Evolutionary conservation across 2,113 vertebrate species (phyloP).

Genomic region (Bungarus multicinctus): DNA sequence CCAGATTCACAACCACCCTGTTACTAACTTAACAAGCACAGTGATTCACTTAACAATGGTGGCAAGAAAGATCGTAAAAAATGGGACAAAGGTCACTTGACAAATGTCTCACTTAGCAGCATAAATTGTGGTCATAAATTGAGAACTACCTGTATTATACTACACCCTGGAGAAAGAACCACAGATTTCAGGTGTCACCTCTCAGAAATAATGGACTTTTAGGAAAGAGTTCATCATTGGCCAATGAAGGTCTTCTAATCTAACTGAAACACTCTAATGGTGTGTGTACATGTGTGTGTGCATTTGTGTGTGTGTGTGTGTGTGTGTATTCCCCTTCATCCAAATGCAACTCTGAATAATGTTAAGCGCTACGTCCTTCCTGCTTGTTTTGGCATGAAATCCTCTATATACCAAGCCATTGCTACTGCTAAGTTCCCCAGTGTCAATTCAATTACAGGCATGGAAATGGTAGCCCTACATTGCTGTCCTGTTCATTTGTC

Average conservation of each 20-base stretch:
- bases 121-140: not conserved
- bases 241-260: not conserved
- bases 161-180: not conserved
- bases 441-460: slow-evolving; percentile 52
- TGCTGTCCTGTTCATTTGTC: slow-evolving; percentile 59
- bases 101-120: not conserved
- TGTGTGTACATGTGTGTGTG: not conserved
- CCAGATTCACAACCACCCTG: not conserved
- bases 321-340: not conserved
- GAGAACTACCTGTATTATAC: not conserved
- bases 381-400: not conserved
- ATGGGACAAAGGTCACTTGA: not conserved
- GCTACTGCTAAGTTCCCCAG: slow-evolving; percentile 44
- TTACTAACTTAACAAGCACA: not conserved
- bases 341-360: not conserved
- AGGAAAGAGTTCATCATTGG: not conserved
- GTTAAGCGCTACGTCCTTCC: too few relatives aligned
- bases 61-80: not conserved
- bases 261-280: not conserved
- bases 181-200: not conserved
- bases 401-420: slow-evolving; percentile 2
- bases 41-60: not conserved
- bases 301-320: not conserved
- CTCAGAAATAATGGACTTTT: not conserved
- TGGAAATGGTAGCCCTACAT: slow-evolving; percentile 53